Base-by-base conservation (phyloP, 2,888 invertebrate species). In the Pedicia rivosa region DNA sequence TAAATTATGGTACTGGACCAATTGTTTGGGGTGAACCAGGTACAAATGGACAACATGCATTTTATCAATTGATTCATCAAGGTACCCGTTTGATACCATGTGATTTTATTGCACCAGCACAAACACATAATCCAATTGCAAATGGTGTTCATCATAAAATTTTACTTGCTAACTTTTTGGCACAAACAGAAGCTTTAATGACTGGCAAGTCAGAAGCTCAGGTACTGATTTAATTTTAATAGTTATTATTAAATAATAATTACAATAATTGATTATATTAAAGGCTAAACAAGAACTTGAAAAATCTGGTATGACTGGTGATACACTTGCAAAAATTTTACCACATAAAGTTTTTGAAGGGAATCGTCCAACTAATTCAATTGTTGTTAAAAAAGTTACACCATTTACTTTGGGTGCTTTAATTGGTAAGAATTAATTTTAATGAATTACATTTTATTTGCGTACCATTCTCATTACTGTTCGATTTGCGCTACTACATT, bases 41-140 rank as follows among this genome's bases (percentile, higher is more conserved):
- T 14, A 98, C 98, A 28, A 98, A 98, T 61, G 98, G 98, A 0
- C 98, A 98, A 54, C 98, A 99, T 65, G 98, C 98, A 39, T 98
- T 99, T 69, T 98, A 98, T 63, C 98, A 99, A 62, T 73, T 98
- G 31, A 88, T 98, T 45, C 98, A 98, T 62, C 98, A 98, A 66
- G 62, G 62, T 13, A 62, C 62, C 9, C 55, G 90, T 43, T 61
- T 95, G 47, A 87, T 98, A 52, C 97, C 98, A 3, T 86, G 87
- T 53, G 97, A 98, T 65, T 98, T 98, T 59, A 81, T 98, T 50
- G 90, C 90, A 7, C 88, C 97, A 0, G 88, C 82, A 2, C 72
- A 82, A 51, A 83, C 88, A 0, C 91, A 92, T 50, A 97, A 97
- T 61, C 87, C 87, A 1, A 77, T 78, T 40, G 64, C 70, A 1